Base-by-base conservation (phyloP, 2,888 invertebrate species). In the Pteria penguin region DNA sequence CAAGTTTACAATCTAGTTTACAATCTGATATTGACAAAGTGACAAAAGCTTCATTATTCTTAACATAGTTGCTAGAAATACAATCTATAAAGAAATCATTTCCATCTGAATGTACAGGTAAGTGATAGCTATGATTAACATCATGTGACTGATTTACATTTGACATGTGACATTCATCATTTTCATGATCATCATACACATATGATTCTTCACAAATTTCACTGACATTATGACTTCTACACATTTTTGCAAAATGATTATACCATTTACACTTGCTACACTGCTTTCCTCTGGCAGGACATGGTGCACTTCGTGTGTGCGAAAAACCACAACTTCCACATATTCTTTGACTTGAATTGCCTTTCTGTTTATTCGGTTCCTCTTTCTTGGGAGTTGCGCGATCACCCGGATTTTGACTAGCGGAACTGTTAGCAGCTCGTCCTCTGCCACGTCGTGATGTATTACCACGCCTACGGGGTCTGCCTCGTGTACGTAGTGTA, bases 51-150 rank as follows among this genome's bases (percentile, higher is more conserved):
- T 60, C 60, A 27, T 60, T 60, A 60, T 60, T 27, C 27, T 5
- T 27, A 60, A 22, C 4, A 14, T 60, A 27, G 14, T 14, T 60
- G 14, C 27, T 60, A 4, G 60, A 2, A 60, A 5, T 60, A 24
- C 60, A 60, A 60, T 60, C 60, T 26, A 60, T 60, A 60, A 26
- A 60, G 60, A 60, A 26, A 60, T 18, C 22, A 60, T 60, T 4
- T 26, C 14, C 45, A 36, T 14, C 8, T 45, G 8, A 8, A 45
- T 36, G 5, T 5, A 14, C 45, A 0, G 18, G 0, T 45, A 18
- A 45, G n/a, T n/a, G n/a, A n/a, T n/a, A n/a, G n/a, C n/a, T n/a
- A n/a, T n/a, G n/a, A 45, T 60, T 11, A 26, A 26, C 11, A 60
- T 60, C 22, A 60, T 1, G 26, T 60, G 26, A 11, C 0, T 60